Evolutionary conservation across 2,113 vertebrate species (phyloP), one percentile per base, ranked within the genome.

Genomic region (Macquaria australasica): DNA sequence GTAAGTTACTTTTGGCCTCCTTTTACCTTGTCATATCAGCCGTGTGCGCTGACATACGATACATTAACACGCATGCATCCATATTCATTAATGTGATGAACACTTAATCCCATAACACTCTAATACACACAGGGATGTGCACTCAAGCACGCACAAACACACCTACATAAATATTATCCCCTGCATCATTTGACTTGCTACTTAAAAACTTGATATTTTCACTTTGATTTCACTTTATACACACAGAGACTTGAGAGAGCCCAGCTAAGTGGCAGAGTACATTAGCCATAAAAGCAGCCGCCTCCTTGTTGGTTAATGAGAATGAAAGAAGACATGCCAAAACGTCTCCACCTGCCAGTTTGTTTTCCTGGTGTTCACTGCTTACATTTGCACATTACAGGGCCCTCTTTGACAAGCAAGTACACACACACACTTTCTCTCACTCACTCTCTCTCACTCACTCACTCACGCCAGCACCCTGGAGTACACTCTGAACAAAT

Each of bases 301-400:
- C 53, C 81, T 72, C 41, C 70, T 69, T 83, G 77, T 73, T 20
- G 39, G 86, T 79, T 92, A 90, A 94, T 92, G 89, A 92, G 87
- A 91, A 93, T 91, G 62, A 92, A 90, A 86, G 82, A 88, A 91
- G 77, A 84, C 45, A 12, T 81, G 83, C 81, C 84, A 85, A 53
- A 77, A 51, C 25, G 28, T 85, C 69, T 77, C 69, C 84, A 78
- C 70, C 80, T 86, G 87, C 64, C 85, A 41, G 72, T 80, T 68
- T 58, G 28, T 70, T 62, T 82, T 51, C 81, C 37, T 4, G 11
- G n/a, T 73, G 51, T 85, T 84, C 62, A n/a, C 55, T 83, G 77
- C 86, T 87, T 83, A 37, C 73, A 78, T 87, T 45, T 77, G 70
- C 75, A 85, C 87, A 87, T 91, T 85, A 48, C 58, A 66, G 76